phyloP scores from a whole-genome alignment of 2,888 invertebrate species.

The Lomographa bimaculata region DNA sequence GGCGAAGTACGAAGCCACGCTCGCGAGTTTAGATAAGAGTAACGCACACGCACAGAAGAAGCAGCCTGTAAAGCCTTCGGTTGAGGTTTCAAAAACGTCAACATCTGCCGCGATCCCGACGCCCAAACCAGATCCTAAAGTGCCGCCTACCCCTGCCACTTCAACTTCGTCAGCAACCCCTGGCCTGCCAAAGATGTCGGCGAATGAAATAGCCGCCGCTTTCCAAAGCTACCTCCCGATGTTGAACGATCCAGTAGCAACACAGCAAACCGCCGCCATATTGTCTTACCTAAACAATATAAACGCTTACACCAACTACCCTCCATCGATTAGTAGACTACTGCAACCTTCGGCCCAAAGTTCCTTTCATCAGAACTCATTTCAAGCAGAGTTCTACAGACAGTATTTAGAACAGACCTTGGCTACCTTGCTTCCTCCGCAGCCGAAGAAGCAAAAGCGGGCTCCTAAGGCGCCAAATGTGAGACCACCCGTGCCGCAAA shows the following conservation, averaged over 20 bases:
- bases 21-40: slow-evolving; percentile 61
- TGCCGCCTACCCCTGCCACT: slow-evolving; percentile 31
- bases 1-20: slow-evolving; percentile 81
- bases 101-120: slow-evolving; percentile 26
- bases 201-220: slow-evolving; percentile 64
- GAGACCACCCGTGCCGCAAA: slow-evolving; percentile 28
- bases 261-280: slow-evolving; percentile 67
- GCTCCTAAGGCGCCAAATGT: slow-evolving; percentile 52
- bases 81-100: slow-evolving; percentile 44
- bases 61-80: slow-evolving; percentile 50
- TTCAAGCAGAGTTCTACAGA: slow-evolving; percentile 73
- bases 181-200: slow-evolving; percentile 59
- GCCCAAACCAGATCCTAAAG: slow-evolving; percentile 50
- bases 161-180: slow-evolving; percentile 36
- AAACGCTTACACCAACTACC: slow-evolving; percentile 61
- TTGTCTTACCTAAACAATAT: slow-evolving; percentile 67
- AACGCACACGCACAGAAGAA: slow-evolving; percentile 69
- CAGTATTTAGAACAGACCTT: slow-evolving; percentile 63
- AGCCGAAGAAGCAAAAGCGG: slow-evolving; percentile 68
- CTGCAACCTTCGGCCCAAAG: slow-evolving; percentile 60
- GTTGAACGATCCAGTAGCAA: slow-evolving; percentile 61
- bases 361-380: slow-evolving; percentile 59
- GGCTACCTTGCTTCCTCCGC: slow-evolving; percentile 55
- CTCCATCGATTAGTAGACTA: slow-evolving; percentile 52
- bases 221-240: slow-evolving; percentile 70